These are phyloP conservation scores for Carabus problematicus DNA, from an alignment of 2,888 invertebrate species.

Conservation along the genomic window DNA sequence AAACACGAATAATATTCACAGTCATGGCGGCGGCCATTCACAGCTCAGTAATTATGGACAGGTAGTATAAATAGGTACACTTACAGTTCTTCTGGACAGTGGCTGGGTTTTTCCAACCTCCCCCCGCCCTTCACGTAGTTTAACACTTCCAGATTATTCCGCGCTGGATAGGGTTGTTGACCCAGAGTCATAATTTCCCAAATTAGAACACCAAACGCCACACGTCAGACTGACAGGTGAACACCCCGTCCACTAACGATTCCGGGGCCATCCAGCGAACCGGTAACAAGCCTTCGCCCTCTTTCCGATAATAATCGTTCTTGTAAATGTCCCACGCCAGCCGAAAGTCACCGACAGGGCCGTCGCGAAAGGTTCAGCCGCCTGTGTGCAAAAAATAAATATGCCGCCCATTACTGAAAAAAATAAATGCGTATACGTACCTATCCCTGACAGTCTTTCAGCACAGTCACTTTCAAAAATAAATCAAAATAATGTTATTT, in stretches of 20 bases:
- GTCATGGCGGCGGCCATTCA: too few species aligned
- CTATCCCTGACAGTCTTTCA: too few species aligned
- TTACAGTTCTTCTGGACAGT: constrained; percentile 84
- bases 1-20: too few species aligned
- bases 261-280: constrained; percentile 99
- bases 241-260: constrained; percentile 93
- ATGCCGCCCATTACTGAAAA: too few species aligned
- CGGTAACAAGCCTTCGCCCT: constrained; percentile 88
- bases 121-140: constrained; percentile 90
- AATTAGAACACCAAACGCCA: constrained; percentile 92
- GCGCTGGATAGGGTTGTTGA: constrained; percentile 94
- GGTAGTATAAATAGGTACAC: too few species aligned
- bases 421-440: too few species aligned
- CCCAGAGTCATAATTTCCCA: constrained; percentile 98
- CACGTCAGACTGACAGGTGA: constrained; percentile 95
- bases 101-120: constrained; percentile 78
- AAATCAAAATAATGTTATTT: too few species aligned
- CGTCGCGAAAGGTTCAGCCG: too few species aligned
- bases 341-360: constrained; percentile 97
- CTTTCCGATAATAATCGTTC: constrained; percentile 96
- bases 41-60: too few species aligned
- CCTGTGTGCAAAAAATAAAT: too few species aligned
- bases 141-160: constrained; percentile 90
- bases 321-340: constrained; percentile 96
- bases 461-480: too few species aligned